Evolutionary conservation across 2,113 vertebrate genomes (phyloP), one percentile per base, ranked within the genome.

Genomic region (Craseonycteris thonglongyai): DNA sequence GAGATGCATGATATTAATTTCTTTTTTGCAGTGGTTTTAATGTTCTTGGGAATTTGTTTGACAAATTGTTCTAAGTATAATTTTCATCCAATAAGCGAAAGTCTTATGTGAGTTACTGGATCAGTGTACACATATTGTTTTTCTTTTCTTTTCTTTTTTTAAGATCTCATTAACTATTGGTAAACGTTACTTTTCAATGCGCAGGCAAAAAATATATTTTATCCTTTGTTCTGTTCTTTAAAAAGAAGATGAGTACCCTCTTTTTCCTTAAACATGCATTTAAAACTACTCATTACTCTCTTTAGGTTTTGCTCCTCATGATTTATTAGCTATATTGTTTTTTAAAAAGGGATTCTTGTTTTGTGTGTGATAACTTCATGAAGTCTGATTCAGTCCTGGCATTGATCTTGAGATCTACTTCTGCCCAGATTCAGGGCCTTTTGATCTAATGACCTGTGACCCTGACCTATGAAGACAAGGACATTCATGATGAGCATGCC

Each of bases 1-100:
- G 90, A 93, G 76, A 42, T 58, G 59, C 87, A 30, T 61, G 59
- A 61, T 74, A 94, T 91, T 87, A 83, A 92, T 90, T 90, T 91
- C 76, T 76, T 84, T 75, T 75, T 74, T 84, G 90, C 87, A n/a
- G 58, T 59, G 69, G 61, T 95, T 93, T 81, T 76, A 88, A 92
- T 76, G 81, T 92, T 96, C 93, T 90, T 76, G 66, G 92, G 85
- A 87, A 93, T 91, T 87, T 94, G 71, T 95, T 82, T 93, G 90
- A 95, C 95, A 95, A 92, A 95, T 90, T 84, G 38, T 90, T 95
- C 90, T 68, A 94, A 71, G 59, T 68, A 14, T 56, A 88, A 78
- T 95, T 92, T 97, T 84, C 61, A 72, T 30, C 54, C 59, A 63
- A 66, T 49, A 63, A 76, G 35, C 51, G 58, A 28, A 93, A 69